Percentiles rank a stretch among this genome's conserved stretches.
phyloP scores from a whole-genome alignment of 2,113 vertebrate genomes.

The Jacana jacana region DNA sequence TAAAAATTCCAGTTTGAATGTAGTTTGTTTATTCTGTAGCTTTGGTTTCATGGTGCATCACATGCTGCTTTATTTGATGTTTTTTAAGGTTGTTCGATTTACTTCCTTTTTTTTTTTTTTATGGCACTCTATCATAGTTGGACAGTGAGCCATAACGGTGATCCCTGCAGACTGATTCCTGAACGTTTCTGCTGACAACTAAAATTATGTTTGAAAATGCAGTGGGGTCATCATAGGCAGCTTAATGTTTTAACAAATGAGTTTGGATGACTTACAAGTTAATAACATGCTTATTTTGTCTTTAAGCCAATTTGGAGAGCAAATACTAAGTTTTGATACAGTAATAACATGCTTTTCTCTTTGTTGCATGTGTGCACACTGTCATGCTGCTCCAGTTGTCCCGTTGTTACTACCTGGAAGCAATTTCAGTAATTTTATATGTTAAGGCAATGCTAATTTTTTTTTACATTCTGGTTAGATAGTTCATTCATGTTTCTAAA shows the following conservation, averaged over 20 bases:
- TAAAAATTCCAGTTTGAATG: background rate
- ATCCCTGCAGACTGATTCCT: background rate
- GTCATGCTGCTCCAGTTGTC: background rate
- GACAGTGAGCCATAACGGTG: background rate
- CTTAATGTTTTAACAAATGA: background rate
- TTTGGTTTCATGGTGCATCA: background rate
- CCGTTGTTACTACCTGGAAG: background rate
- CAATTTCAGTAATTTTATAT: background rate
- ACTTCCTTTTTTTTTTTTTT: background rate
- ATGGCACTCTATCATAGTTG: background rate
- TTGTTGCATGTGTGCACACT: background rate
- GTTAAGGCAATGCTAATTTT: background rate
- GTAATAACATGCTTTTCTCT: background rate
- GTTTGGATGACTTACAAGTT: background rate
- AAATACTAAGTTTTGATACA: background rate
- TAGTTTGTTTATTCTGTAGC: background rate
- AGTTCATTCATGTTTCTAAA: conserved; percentile 1
- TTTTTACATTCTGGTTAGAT: background rate
- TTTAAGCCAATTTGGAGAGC: background rate
- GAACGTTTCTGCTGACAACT: background rate
- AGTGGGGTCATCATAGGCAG: background rate
- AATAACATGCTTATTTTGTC: background rate
- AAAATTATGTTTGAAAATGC: background rate
- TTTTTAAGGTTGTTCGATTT: background rate
- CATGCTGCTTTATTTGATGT: background rate